A percentile compares a stretch with the other conserved stretches of the same genome.
Evolutionary conservation across 2,888 invertebrate species (phyloP).

Genomic region (Meta bourneti): DNA sequence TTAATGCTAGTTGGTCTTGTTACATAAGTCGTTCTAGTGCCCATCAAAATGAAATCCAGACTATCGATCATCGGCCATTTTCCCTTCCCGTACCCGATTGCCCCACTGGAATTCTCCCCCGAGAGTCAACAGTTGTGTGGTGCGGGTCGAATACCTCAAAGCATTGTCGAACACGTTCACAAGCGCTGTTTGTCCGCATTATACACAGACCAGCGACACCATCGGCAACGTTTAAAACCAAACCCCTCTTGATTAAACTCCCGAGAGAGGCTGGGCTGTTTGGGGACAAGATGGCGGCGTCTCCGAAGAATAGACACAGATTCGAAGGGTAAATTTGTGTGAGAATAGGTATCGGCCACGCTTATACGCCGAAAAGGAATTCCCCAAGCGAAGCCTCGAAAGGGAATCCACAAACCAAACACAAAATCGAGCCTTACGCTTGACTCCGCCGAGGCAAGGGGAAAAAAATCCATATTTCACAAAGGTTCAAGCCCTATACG

Average conservation of each 20-base stretch:
- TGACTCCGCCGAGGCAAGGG: conserved; percentile 28
- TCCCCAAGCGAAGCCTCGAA: no score
- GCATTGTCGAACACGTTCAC: no score
- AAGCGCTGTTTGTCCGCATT: no score
- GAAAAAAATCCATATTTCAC: conserved; percentile 16
- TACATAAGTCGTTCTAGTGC: no score
- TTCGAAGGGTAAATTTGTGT: conserved; percentile 57
- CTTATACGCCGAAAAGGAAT: conserved; percentile 60
- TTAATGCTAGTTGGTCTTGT: no score
- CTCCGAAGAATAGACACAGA: conserved; percentile 3
- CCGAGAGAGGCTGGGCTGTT: conserved; percentile 49
- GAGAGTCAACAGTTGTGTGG: no score
- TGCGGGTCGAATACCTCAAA: no score
- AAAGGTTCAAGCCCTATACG: conserved; percentile 66
- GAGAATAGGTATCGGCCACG: conserved; percentile 69
- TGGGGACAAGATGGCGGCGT: conserved; percentile 13
- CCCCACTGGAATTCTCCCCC: no score
- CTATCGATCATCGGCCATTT: no score
- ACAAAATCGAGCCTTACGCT: conserved; percentile 32
- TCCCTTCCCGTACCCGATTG: no score
- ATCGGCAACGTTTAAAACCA: not conserved
- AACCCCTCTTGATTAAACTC: conserved; percentile 47
- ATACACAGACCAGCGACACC: no score
- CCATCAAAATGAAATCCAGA: no score
- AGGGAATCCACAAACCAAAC: conserved; percentile 2